A percentile compares a stretch with the other conserved stretches of the same genome.
Conservation (phyloP, 2,797 vertebrate genomes). For the Siniperca undulata region DNA sequence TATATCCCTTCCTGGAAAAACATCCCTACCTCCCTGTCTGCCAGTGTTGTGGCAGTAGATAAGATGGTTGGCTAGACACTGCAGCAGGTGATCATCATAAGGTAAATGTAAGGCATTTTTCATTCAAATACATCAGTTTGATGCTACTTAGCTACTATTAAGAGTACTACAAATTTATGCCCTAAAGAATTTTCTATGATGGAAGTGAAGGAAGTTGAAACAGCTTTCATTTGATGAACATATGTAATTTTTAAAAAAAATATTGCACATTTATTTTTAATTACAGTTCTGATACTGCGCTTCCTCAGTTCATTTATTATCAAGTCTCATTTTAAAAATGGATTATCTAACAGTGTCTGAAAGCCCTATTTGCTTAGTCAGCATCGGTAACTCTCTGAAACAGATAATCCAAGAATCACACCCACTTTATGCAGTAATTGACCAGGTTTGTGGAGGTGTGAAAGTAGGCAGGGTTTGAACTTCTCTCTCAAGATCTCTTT, state of each 20-base stretch:
- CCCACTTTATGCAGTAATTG: too few relatives aligned
- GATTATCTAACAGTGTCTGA: too few relatives aligned
- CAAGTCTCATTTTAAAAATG: too few relatives aligned
- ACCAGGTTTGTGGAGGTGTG: background rate
- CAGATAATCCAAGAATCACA: too few relatives aligned
- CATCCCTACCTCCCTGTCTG: background rate
- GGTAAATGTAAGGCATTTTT: background rate
- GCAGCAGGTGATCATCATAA: background rate
- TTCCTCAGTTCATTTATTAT: background rate
- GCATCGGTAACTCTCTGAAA: too few relatives aligned
- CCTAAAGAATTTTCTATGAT: background rate
- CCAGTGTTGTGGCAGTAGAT: background rate
- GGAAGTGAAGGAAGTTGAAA: background rate
- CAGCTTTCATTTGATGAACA: background rate
- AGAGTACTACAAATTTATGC: background rate
- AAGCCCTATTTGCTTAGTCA: too few relatives aligned
- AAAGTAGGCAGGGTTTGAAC: too few relatives aligned
- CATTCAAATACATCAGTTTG: background rate
- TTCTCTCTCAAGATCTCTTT: too few relatives aligned
- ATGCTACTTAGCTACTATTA: background rate
- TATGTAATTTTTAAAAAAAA: background rate
- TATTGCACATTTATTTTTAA: background rate
- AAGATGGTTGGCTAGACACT: background rate
- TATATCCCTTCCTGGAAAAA: conserved; percentile 13
- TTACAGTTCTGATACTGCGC: background rate